Evolutionary conservation across 2,888 invertebrate genomes (phyloP).

Genomic region (Melinopterus prodromus): DNA sequence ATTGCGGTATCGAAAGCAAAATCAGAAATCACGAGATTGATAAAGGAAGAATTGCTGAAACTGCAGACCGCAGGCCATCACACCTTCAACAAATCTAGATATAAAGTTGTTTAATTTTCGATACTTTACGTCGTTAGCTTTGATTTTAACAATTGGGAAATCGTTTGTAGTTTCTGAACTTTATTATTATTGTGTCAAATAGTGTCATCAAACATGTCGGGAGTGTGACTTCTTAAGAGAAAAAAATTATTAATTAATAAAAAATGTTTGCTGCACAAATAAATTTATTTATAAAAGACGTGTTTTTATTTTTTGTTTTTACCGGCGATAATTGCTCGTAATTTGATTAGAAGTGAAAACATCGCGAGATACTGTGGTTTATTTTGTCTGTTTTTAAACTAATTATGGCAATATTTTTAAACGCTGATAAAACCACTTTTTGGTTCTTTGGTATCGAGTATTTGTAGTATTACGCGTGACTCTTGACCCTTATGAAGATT

Average conservation of each 20-base stretch:
- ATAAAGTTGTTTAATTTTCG: slow-evolving; percentile 84
- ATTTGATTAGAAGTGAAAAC: neutral
- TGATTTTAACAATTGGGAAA: slow-evolving; percentile 11
- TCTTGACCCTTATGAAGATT: neutral
- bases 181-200: neutral
- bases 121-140: neutral
- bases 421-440: neutral
- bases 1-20: slow-evolving; percentile 95
- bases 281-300: neutral
- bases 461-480: neutral
- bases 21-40: slow-evolving; percentile 95
- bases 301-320: neutral
- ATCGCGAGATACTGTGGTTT: neutral
- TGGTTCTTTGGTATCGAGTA: neutral
- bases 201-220: neutral
- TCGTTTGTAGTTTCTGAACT: slow-evolving; percentile 1
- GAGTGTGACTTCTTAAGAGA: neutral
- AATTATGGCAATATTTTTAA: neutral
- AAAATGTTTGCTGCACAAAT: slow-evolving; percentile 11
- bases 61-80: slow-evolving; percentile 87
- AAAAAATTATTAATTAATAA: neutral
- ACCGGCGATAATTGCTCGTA: neutral
- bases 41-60: slow-evolving; percentile 97
- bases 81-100: slow-evolving; percentile 89
- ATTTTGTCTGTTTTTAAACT: neutral